Evolutionary conservation across 2,888 invertebrate species (phyloP), one percentile per base, ranked within the genome.

Genomic region (Hyppa rectilinea): DNA sequence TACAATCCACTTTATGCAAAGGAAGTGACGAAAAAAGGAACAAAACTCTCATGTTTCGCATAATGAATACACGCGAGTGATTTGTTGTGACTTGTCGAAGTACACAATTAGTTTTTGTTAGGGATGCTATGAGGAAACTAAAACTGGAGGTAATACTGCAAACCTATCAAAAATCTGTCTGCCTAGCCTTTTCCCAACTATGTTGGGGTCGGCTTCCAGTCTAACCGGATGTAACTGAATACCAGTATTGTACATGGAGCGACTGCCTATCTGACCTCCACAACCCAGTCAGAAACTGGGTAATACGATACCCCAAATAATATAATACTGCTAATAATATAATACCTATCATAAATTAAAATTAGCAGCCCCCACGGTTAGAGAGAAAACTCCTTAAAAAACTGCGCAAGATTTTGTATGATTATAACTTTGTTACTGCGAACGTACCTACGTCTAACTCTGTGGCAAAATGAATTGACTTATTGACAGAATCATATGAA

Each of bases 1-100:
- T 89, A 90, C 89, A 90, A 88, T 90, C 91, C 88, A 89, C 89
- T 93, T 92, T 92, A 92, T 91, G 90, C 89, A 89, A 90, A 89
- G 89, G 87, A 91, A 89, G 85, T 88, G 89, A 87, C 89, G 87
- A 78, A 89, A 91, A 92, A 92, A 89, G 83, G 85, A 88, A 86
- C 83, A 86, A 87, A 90, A 88, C 84, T 84, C 80, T 67, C 68
- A 60, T 73, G 61, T 76, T 78, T 73, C 70, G 49, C 82, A 82
- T 87, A 85, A 90, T 89, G 85, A 88, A 88, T 88, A 88, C 81
- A 84, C 81, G 87, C 80, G 84, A 85, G 76, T 83, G 77, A 79
- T 78, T 83, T 82, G 75, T 80, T 82, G 79, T 71, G 75, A 81
- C 71, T 78, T 71, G 69, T 75, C 71, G 62, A 71, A 68, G 60